Evolutionary conservation across 2,113 vertebrate species (phyloP).

Genomic region (Tursiops truncatus): DNA sequence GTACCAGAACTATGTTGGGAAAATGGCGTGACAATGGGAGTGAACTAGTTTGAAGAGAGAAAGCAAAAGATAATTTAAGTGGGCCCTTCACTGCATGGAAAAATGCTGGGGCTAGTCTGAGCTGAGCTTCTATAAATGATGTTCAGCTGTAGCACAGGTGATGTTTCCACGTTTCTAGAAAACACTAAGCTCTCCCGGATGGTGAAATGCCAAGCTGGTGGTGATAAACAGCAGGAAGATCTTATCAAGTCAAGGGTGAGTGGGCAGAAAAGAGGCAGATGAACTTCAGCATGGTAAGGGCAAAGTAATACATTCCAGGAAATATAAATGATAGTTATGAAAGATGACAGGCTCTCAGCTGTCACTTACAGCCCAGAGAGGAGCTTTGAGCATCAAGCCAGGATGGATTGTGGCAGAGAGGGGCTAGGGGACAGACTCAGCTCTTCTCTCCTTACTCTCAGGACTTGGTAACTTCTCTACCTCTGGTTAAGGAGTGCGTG

Average conservation of each 20-base stretch:
- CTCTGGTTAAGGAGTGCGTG: background rate
- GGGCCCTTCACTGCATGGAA: background rate
- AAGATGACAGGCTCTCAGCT: background rate
- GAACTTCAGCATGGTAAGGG: background rate
- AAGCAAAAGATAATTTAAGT: background rate
- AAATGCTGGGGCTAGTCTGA: background rate
- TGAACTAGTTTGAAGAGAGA: background rate
- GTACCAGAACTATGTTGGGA: background rate
- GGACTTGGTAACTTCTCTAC: background rate
- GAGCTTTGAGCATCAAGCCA: background rate
- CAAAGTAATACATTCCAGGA: background rate
- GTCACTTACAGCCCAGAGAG: background rate
- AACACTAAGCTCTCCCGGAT: constrained; percentile 27
- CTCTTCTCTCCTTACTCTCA: background rate
- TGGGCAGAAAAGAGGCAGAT: background rate
- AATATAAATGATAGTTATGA: background rate
- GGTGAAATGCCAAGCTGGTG: constrained; percentile 41
- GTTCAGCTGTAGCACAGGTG: background rate
- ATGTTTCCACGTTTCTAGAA: constrained; percentile 42
- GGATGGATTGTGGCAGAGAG: background rate
- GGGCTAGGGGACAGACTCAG: background rate
- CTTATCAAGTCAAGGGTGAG: background rate
- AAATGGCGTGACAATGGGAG: background rate
- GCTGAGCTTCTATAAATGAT: background rate
- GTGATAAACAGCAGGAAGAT: constrained; percentile 44